Percentiles rank a stretch among this genome's conserved stretches.
Evolutionary conservation across 1,140 invertebrate species (phyloP).

Genomic region (Zaprionus lachaisei): DNA sequence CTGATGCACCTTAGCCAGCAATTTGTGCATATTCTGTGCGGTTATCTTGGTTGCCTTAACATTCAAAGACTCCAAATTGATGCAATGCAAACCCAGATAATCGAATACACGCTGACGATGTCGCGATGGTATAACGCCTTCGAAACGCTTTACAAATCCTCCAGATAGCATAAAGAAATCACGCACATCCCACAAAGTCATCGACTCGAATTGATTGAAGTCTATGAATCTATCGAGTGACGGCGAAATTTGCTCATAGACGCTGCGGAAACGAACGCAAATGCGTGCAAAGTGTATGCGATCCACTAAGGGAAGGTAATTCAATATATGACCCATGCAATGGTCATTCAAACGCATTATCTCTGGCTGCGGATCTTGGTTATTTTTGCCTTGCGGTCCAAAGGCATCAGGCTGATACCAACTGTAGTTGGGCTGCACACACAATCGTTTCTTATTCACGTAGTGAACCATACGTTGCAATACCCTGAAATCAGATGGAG

Average conservation of each 20-base stretch:
- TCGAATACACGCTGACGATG: conserved; percentile 42
- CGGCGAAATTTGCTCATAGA: conserved; percentile 39
- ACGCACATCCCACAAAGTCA: conserved; percentile 66
- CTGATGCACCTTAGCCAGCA: conserved; percentile 29
- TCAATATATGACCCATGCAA: conserved; percentile 46
- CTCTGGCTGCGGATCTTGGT: neutral
- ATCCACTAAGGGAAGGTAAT: conserved; percentile 16
- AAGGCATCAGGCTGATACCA: conserved; percentile 67
- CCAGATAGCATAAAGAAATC: conserved; percentile 66
- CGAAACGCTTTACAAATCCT: conserved; percentile 19
- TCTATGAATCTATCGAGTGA: conserved; percentile 33
- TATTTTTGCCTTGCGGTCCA: neutral
- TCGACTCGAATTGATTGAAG: conserved; percentile 4
- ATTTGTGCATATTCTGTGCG: conserved; percentile 17
- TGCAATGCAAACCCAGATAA: conserved; percentile 42
- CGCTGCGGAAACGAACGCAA: conserved; percentile 47
- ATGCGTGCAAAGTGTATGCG: conserved; percentile 57
- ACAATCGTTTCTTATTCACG: conserved; percentile 22
- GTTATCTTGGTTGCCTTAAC: conserved; percentile 17
- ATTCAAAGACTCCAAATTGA: conserved; percentile 40
- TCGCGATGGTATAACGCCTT: conserved; percentile 30
- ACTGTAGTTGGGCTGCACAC: conserved; percentile 56
- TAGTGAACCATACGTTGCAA: conserved; percentile 37
- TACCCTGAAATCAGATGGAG: neutral
- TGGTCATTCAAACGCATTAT: conserved; percentile 52